These are phyloP conservation scores for Agapostemon virescens DNA, from an alignment of 2,888 invertebrate species.

Conservation along the genomic window DNA sequence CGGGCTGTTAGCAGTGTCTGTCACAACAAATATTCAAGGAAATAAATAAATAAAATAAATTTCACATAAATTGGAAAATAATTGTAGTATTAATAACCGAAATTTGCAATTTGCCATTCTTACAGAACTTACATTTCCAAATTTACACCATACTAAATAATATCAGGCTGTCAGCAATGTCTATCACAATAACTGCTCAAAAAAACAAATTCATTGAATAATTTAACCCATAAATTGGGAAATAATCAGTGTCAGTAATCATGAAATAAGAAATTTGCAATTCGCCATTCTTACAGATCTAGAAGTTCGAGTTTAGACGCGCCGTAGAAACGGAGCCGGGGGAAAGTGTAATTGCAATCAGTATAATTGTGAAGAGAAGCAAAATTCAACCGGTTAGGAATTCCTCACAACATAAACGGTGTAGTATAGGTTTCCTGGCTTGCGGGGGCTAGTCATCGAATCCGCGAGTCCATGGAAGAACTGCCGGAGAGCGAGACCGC, in stretches of 20 bases:
- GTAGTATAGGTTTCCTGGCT: neutral
- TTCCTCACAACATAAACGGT: neutral
- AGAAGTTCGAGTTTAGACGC: neutral
- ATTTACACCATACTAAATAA: no score
- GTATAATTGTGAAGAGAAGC: neutral
- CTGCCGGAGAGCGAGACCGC: neutral
- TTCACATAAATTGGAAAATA: no score
- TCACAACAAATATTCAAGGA: no score
- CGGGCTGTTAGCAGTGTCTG: neutral
- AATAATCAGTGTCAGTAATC: no score
- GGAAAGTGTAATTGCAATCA: neutral
- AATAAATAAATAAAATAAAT: no score
- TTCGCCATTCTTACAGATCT: neutral
- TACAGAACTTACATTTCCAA: no score
- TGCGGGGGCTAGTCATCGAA: neutral
- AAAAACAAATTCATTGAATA: neutral
- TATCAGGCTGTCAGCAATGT: no score
- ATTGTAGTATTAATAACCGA: no score
- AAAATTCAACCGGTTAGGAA: neutral
- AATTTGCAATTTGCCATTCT: no score
- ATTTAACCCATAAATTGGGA: neutral
- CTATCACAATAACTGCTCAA: no score
- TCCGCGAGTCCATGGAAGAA: neutral
- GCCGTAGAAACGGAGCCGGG: neutral
- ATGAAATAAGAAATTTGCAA: no score